Conservation (phyloP, 2,888 invertebrate species). For the Rotaria magnacalcarata region DNA sequence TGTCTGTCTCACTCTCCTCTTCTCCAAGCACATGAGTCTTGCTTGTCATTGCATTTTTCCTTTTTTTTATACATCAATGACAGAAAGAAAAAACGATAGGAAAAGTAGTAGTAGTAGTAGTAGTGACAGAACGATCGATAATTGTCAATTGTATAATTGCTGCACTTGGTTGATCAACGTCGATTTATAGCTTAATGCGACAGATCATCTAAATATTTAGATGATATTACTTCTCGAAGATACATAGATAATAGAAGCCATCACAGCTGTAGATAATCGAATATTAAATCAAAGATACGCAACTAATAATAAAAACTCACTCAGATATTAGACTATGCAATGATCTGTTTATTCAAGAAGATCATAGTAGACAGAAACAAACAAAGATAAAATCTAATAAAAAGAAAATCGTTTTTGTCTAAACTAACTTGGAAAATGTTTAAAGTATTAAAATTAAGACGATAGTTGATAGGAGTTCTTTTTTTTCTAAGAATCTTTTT, state of each 20-base stretch:
- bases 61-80: background rate
- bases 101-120: background rate
- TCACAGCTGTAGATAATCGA: slow-evolving; percentile 16
- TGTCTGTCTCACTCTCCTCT: background rate
- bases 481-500: no score
- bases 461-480: no score
- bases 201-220: background rate
- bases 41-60: background rate
- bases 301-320: background rate
- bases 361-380: background rate
- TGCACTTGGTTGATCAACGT: background rate
- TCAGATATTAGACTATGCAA: background rate
- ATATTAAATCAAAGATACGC: background rate
- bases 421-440: no score
- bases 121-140: background rate
- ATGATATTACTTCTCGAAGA: background rate
- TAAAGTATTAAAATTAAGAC: no score
- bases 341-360: background rate
- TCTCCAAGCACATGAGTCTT: background rate
- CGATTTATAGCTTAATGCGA: background rate
- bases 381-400: background rate
- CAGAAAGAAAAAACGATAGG: background rate
- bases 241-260: background rate
- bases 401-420: background rate
- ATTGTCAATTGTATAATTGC: background rate